Percentiles rank a stretch among this genome's conserved stretches.
phyloP scores from a whole-genome alignment of 1,140 invertebrate genomes.

The Asobara japonica region DNA sequence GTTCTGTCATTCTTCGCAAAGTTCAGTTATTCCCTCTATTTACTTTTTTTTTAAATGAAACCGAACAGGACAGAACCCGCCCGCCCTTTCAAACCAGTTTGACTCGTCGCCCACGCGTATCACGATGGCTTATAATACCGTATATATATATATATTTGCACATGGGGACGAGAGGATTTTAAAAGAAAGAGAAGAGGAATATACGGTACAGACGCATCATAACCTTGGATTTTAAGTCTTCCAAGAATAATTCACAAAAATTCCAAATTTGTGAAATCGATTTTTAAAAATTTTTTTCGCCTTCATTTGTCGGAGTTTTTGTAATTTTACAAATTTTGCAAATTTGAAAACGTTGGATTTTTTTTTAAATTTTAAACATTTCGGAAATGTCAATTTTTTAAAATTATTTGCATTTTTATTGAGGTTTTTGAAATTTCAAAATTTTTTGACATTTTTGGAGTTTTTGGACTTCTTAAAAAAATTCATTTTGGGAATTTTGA shows the following conservation, averaged over 20 bases:
- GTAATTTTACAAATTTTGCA: no score
- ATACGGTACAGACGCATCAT: slow-evolving; percentile 13
- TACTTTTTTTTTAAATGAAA: background rate
- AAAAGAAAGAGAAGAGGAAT: slow-evolving; percentile 2
- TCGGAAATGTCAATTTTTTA: no score
- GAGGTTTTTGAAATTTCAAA: no score
- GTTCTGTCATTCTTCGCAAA: slow-evolving; percentile 24
- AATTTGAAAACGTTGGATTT: no score
- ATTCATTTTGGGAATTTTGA: no score
- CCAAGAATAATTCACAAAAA: background rate
- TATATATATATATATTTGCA: no score
- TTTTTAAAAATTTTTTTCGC: no score
- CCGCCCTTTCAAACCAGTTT: slow-evolving; percentile 39
- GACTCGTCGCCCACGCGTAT: slow-evolving; percentile 40
- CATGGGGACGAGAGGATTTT: background rate
- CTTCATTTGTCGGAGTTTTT: no score
- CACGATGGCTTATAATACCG: slow-evolving; percentile 26
- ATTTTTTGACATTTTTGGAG: no score
- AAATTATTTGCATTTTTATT: no score
- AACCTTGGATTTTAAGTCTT: slow-evolving; percentile 1
- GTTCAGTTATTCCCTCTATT: slow-evolving; percentile 6
- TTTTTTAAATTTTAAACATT: no score
- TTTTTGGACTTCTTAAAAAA: no score
- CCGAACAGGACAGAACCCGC: background rate
- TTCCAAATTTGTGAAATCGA: background rate